phyloP scores from a whole-genome alignment of 2,797 vertebrate genomes.

The Trachops cirrhosus region DNA sequence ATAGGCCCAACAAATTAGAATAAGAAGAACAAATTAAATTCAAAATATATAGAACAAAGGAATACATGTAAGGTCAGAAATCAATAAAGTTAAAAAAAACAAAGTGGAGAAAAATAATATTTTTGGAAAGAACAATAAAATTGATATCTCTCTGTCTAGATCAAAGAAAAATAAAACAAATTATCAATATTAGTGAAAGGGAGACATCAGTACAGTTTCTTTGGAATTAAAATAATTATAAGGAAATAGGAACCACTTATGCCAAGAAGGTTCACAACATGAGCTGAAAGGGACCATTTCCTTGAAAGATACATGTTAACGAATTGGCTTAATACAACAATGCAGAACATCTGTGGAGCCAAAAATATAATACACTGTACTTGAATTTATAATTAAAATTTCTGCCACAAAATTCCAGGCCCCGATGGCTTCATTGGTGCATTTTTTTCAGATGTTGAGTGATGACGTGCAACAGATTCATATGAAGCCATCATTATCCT shows the following conservation, averaged over 20 bases:
- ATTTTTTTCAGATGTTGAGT: not conserved
- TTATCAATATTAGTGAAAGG: not conserved
- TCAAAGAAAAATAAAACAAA: not conserved
- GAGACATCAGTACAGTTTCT: not conserved
- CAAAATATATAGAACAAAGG: not conserved
- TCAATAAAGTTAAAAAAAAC: not conserved
- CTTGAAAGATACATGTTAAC: not conserved
- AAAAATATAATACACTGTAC: not conserved
- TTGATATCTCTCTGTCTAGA: not conserved
- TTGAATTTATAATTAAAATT: not conserved
- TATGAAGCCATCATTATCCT: not conserved
- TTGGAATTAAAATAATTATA: not conserved
- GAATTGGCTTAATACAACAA: not conserved
- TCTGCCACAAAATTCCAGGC: not conserved
- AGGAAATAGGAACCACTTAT: not conserved
- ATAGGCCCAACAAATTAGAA: not conserved
- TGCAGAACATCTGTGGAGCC: not conserved
- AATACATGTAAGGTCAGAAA: not conserved
- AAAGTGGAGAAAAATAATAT: not conserved
- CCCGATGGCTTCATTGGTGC: not conserved
- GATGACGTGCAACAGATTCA: not conserved
- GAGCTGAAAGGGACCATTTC: not conserved
- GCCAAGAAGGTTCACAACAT: not conserved
- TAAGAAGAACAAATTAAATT: not conserved
- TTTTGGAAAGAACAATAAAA: not conserved